phyloP scores from a whole-genome alignment of 2,113 vertebrate species.

The Chunga burmeisteri region DNA sequence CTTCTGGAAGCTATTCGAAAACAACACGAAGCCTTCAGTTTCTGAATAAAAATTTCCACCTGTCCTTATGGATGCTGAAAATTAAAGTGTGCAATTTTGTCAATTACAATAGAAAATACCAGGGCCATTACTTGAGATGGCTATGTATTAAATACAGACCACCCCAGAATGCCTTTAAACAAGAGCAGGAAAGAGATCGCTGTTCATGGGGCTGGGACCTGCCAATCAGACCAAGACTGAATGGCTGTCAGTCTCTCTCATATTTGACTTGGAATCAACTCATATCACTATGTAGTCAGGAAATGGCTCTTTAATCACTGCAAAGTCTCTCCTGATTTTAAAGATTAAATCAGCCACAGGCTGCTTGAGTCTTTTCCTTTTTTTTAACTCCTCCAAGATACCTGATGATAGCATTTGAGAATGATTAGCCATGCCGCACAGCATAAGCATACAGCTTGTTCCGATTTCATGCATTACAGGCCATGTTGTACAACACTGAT shows the following conservation, averaged over 20 bases:
- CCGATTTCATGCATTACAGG: conserved; percentile 42
- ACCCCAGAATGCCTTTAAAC: conserved; percentile 1
- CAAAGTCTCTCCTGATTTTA: conserved; percentile 59
- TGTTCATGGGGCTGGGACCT: conserved; percentile 1
- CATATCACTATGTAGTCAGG: conserved; percentile 57
- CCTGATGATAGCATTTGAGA: conserved; percentile 45
- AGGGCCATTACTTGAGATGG: conserved; percentile 7
- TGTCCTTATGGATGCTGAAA: conserved; percentile 47
- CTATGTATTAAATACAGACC: conserved; percentile 42
- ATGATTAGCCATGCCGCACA: conserved; percentile 15
- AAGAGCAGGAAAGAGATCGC: neutral
- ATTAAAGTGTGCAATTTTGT: conserved; percentile 26
- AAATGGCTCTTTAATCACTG: conserved; percentile 70
- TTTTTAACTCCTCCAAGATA: conserved; percentile 49
- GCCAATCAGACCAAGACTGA: conserved; percentile 51
- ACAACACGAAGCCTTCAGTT: neutral
- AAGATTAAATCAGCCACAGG: conserved; percentile 62
- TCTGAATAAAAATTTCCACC: conserved; percentile 61
- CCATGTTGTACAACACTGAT: neutral
- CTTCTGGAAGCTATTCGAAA: conserved; percentile 58
- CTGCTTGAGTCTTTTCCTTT: neutral
- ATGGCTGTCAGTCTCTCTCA: conserved; percentile 43
- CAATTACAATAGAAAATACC: conserved; percentile 27
- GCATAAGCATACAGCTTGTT: conserved; percentile 9
- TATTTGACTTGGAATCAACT: conserved; percentile 57